These are phyloP conservation scores for Salminus brasiliensis DNA, from an alignment of 2,113 vertebrate species.

Conservation along the genomic window DNA sequence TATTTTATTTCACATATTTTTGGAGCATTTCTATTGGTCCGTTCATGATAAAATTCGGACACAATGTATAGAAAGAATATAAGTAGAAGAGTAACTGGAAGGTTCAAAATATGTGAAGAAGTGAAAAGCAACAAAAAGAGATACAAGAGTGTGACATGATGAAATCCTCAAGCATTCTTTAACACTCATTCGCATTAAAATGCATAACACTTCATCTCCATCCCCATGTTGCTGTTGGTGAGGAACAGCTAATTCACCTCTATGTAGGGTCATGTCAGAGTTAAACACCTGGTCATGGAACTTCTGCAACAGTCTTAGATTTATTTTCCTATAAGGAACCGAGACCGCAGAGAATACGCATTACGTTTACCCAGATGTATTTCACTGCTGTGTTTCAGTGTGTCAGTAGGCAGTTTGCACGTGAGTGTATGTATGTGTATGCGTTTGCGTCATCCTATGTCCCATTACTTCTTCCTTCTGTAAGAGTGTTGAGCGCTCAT, in stretches of 20 bases:
- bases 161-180: background rate
- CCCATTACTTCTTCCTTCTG: no score
- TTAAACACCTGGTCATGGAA: background rate
- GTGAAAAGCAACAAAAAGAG: no score
- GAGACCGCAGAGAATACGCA: background rate
- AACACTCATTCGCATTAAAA: background rate
- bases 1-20: no score
- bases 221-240: background rate
- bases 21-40: no score
- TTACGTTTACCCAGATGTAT: background rate
- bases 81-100: background rate
- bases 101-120: no score
- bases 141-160: no score
- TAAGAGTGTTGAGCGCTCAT: background rate
- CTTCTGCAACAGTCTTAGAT: background rate
- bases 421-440: background rate
- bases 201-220: background rate
- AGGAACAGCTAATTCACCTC: background rate
- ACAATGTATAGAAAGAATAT: no score
- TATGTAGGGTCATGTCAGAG: background rate
- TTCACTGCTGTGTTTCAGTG: background rate
- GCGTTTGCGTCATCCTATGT: background rate
- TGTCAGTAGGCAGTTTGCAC: background rate
- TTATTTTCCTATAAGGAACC: background rate
- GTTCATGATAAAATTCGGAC: no score